phyloP scores from a whole-genome alignment of 2,888 invertebrate species.

The Andrena flavipes region DNA sequence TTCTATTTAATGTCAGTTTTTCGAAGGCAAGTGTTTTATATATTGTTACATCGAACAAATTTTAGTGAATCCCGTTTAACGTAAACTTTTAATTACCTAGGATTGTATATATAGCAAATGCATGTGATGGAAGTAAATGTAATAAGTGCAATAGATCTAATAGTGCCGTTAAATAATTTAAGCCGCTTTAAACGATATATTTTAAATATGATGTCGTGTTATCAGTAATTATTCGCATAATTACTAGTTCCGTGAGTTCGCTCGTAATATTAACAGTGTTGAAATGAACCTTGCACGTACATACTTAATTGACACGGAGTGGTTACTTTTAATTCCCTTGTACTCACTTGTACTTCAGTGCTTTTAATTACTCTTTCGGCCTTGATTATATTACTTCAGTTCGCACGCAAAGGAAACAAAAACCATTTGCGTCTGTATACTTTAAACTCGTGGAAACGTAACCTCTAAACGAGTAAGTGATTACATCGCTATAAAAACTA shows the following conservation, averaged over 20 bases:
- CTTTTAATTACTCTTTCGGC: not conserved
- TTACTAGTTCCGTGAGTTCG: not conserved
- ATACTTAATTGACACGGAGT: not conserved
- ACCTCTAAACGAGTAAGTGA: constrained; percentile 25
- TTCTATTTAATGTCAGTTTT: not conserved
- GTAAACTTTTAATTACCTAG: too few relatives aligned
- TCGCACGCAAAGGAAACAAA: not conserved
- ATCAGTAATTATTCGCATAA: not conserved
- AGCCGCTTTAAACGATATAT: not conserved
- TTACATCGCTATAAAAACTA: not conserved
- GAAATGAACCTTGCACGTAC: constrained; percentile 5
- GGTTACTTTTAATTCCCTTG: not conserved
- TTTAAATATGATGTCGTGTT: not conserved
- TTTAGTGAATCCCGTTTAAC: not conserved
- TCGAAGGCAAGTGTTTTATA: not conserved
- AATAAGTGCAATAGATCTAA: too few relatives aligned
- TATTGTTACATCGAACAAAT: not conserved
- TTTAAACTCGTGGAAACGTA: constrained; percentile 16
- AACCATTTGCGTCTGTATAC: not conserved
- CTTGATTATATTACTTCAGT: not conserved
- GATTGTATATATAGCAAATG: too few relatives aligned
- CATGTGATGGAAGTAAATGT: too few relatives aligned
- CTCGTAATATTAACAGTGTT: not conserved
- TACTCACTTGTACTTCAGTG: not conserved
- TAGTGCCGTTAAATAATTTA: not conserved